Base-by-base conservation (phyloP, 2,888 invertebrate genomes). In the Cerceris rybyensis region DNA sequence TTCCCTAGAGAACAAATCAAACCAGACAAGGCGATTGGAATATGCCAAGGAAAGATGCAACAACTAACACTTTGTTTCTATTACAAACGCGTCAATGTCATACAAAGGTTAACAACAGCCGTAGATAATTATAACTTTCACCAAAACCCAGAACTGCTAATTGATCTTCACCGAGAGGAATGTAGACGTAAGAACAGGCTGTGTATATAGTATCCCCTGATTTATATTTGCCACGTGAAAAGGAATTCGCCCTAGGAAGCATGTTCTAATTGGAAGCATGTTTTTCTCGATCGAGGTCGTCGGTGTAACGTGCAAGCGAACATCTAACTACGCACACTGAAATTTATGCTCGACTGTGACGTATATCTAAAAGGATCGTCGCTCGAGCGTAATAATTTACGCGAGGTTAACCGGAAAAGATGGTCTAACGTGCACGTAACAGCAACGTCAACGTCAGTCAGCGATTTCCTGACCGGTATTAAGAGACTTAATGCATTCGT, bases 251-350 rank as follows among this genome's bases (percentile, higher is more conserved):
- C 74, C 69, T 80, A 81, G 81, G 81, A 81, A 74, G 69, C 80
- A 46, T 58, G 73, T 81, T 81, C 77, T 80, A 80, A 81, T 81
- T 80, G 81, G 73, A 77, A 66, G 77, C 68, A 68, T 77, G 58
- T 77, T 81, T 81, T 81, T 80, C 58, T 71, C 69, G 77, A 81
- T 81, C 77, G 80, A 65, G 80, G 75, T 78, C 80, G 71, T 66
- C 75, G 57, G 60, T 71, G 77, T 65, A 74, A 65, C 71, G 16
- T 60, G 41, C 59, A 71, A 66, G 68, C 67, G 58, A 49, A 50
- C 42, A 14, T 49, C 11, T 17, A 58, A 67, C 52, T 65, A 61
- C 78, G 64, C 55, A 63, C 75, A 54, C 60, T 68, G 60, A 65
- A 69, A 78, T 75, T 70, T 80, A 78, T 78, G 69, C 71, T 64